Evolutionary conservation across 2,797 vertebrate species (phyloP), one percentile per base, ranked within the genome.

Genomic region (Ispidina picta): DNA sequence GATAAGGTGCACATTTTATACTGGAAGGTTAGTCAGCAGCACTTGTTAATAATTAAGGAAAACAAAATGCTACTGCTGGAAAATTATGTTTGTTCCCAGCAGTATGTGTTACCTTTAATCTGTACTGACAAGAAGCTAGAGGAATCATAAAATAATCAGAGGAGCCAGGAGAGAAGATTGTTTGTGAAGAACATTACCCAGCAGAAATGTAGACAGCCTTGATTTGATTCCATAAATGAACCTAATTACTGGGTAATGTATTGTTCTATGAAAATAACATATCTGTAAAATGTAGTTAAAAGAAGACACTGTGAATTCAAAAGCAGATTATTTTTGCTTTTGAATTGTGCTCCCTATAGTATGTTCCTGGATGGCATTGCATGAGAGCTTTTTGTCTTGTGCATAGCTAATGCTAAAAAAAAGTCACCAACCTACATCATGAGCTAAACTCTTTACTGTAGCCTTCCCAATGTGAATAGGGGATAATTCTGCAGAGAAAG

Each of bases 41-140:
- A 74, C 95, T 97, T 97, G 97, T 97, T 98, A 98, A 98, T 98
- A 97, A 98, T 98, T 98, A 97, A 98, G 97, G 95, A 97, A 97
- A 97, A 98, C 96, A 97, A 97, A 98, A 97, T 93, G 95, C 95
- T 97, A 80, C 96, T 97, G 95, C 96, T 97, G 95, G 97, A 98
- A 98, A 97, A 97, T 93, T 95, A 90, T 95, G 96, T 97, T 96
- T 97, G 95, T 97, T 97, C 96, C 96, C 95, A 97, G 97, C 96
- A 97, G 96, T 92, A 86, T 92, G 93, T 89, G 96, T 95, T 97
- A 95, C 97, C 97, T 97, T 97, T 98, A 97, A 98, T 97, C 95
- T 97, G 90, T 89, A 80, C 93, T 97, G 97, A 98, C 97, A 97
- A 87, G 75, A 95, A 97, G 96, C 93, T 85, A 96, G 96, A 92